Base-by-base conservation (phyloP, 1,140 invertebrate genomes). In the Pogonomyrmex barbatus region DNA sequence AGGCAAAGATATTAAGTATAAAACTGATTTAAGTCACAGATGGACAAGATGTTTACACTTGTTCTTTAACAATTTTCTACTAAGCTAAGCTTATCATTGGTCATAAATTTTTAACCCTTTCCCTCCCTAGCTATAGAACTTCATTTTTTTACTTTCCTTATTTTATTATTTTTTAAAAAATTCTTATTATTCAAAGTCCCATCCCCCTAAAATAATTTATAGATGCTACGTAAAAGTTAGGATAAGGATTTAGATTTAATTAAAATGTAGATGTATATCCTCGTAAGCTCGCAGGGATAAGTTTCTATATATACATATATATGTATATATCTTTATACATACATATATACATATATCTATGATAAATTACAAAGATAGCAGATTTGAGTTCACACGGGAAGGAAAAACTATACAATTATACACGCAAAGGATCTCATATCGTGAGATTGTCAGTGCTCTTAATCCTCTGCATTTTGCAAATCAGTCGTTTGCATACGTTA, bases 401-500 rank as follows among this genome's bases (percentile, higher is more conserved):
- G 33, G 54, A 67, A 79, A 52, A 42, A 30, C 2, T 65, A 65
- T 36, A 33, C 42, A 39, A 24, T 2, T 73, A 54, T 45, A 60
- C 2, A 56, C n/a, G 24, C n/a, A 77, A 30, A 60, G 30, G 12
- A 45, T 63, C 5, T 17, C 42, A 62, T 47, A 77, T 62, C n/a
- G n/a, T 30, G 39, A 62, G n/a, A 77, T 47, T 77, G 63, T 77
- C 30, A 77, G 33, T 36, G 17, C 14, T 45, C n/a, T 77, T 77
- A 45, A 77, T 63, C 30, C 75, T 63, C 75, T 77, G 42, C 24
- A 30, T 60, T 60, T 58, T 39, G 39, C 39, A 77, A 65, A 67
- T 52, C 17, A 67, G 33, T 36, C 45, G 0, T 50, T 67, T 50
- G 33, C 77, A 17, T 39, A 78, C 4, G 56, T 90, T 63, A 87